Conservation (phyloP, 2,888 invertebrate genomes). For the Abscondita cerata region DNA sequence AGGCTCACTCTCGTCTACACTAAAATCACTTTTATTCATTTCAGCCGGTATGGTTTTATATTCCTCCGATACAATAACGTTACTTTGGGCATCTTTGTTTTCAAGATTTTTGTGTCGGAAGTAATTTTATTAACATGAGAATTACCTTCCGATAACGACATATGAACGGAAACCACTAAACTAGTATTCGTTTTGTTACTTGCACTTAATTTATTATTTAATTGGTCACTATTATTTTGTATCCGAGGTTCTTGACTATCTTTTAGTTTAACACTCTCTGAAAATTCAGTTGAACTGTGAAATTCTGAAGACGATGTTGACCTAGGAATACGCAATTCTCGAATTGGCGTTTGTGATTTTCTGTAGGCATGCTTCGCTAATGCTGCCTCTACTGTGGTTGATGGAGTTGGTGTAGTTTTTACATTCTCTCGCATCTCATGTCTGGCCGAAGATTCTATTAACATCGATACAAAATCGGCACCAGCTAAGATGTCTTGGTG, state of each 20-base stretch:
- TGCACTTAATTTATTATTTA: slow-evolving; percentile 16
- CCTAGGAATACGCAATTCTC: slow-evolving; percentile 25
- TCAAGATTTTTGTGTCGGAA: slow-evolving; percentile 17
- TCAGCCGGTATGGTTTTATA: slow-evolving; percentile 61
- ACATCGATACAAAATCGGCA: slow-evolving; percentile 59
- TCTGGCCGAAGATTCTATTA: slow-evolving; percentile 51
- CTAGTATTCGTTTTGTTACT: slow-evolving; percentile 24
- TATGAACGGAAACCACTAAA: slow-evolving; percentile 59
- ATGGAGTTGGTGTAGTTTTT: slow-evolving; percentile 33
- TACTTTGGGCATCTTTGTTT: slow-evolving; percentile 5
- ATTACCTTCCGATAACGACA: slow-evolving; percentile 59
- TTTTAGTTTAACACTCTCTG: background rate
- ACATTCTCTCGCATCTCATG: slow-evolving; percentile 37
- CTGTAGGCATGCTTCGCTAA: slow-evolving; percentile 14
- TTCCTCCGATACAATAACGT: slow-evolving; percentile 51
- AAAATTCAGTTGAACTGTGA: background rate
- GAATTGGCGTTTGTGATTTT: background rate
- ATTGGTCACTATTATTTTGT: slow-evolving; percentile 6
- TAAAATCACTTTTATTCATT: slow-evolving; percentile 65
- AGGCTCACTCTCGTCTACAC: slow-evolving; percentile 65
- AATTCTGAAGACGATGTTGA: slow-evolving; percentile 19
- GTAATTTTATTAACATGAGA: slow-evolving; percentile 42
- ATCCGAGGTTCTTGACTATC: slow-evolving; percentile 20
- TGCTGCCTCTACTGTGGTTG: slow-evolving; percentile 29
- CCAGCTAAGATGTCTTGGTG: slow-evolving; percentile 59